Base-by-base conservation (phyloP, 2,888 invertebrate genomes). In the Euproctis similis region DNA sequence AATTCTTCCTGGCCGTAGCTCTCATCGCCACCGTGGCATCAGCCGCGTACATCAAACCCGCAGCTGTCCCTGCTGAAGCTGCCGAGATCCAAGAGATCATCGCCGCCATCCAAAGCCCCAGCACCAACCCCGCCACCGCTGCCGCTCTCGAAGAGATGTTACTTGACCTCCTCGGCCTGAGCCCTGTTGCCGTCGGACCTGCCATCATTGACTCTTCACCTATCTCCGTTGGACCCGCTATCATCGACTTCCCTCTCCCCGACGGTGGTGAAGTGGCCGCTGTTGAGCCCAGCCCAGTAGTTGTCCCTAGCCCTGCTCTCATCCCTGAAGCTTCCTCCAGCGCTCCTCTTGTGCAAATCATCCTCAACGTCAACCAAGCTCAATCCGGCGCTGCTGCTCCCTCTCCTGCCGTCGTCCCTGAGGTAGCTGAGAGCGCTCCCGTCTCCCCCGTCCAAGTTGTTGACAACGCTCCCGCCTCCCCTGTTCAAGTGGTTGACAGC, bases 331-430 rank as follows among this genome's bases (percentile, higher is more conserved):
- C 23, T 10, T n/a, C 37, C 12, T 26, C 46, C 34, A 50, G 36
- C 51, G 4, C 23, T 23, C 47, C 53, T 10, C 45, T 55, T 2
- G 55, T 61, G 34, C 56, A 61, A 45, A 55, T 65, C 47, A 51
- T 61, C 47, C 19, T 61, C 25, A 61, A 61, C 46, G 37, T 61
- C 20, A 46, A 57, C 30, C 14, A 37, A 14, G n/a, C n/a, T n/a
- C n/a, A n/a, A n/a, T 20, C 13, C 10, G 9, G 21, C n/a, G 21
- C 8, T 18, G 24, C 12, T 11, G 14, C 4, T 14, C 4, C 14
- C 14, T 4, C 14, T 6, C 14, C 14, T 14, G 22, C 17, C 17
- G 3, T n/a, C 10, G 7, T n/a, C 14, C 18, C 6, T 8, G 8
- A 9, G 2, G 28, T 13, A 5, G 13, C n/a, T 9, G 37, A 24